Evolutionary conservation across 2,888 invertebrate species (phyloP), one percentile per base, ranked within the genome.

Genomic region (Ptycholaimellus sp.): DNA sequence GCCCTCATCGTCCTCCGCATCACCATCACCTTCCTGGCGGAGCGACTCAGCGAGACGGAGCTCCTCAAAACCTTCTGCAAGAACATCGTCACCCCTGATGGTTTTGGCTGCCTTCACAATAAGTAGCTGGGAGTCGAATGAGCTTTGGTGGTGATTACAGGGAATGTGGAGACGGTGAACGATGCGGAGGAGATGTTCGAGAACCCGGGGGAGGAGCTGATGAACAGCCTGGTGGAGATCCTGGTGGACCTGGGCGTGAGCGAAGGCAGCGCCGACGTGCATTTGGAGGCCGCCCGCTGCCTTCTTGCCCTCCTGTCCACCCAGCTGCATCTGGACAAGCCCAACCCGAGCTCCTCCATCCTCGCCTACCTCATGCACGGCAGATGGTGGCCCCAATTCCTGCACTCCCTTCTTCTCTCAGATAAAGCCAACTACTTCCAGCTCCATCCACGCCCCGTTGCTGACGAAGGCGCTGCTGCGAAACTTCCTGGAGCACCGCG

Each of bases 31-130:
- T 87, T 81, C 57, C 67, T 90, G 29, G 75, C 82, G 13, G 83
- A 90, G 59, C 76, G 76, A 49, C 72, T 83, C 13, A 76, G 76
- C 0, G 87, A 90, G 59, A 77, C 77, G 45, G 76, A 81, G 46
- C 65, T 90, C 45, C 67, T 80, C 36, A 71, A 76, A 45, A 80
- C 85, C 56, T 70, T 83, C 28, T 3, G 14, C 11, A 36, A 33
- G 16, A 32, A 34, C 21, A 23, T 38, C 13, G 17, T 51, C 54
- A 56, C 37, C 13, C 3, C 2, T 6, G 35, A 32, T 3, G 29
- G 32, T 29, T 14, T n/a, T n/a, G n/a, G n/a, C n/a, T n/a, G n/a
- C n/a, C n/a, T n/a, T n/a, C n/a, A n/a, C 13, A 9, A n/a, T n/a
- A n/a, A n/a, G n/a, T n/a, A n/a, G n/a, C n/a, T n/a, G n/a, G n/a